Evolutionary conservation across 2,888 invertebrate genomes (phyloP), one percentile per base, ranked within the genome.

Genomic region (Abrostola tripartita): DNA sequence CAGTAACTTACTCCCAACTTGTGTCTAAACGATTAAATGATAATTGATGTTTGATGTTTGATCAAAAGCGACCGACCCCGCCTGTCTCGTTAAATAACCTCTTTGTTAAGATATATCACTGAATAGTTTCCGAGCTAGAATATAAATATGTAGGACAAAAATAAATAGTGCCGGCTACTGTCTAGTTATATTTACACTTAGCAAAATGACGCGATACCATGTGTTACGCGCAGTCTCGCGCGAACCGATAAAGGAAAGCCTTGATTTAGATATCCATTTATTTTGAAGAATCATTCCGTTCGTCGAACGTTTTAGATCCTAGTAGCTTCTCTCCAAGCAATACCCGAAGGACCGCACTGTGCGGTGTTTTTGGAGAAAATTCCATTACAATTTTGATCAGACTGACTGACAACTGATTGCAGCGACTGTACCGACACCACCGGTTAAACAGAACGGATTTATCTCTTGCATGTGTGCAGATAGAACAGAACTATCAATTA

Each of bases 141-240:
- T 60, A 78, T 64, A 78, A 71, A 78, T 78, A 76, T 75, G 65
- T 72, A 52, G 62, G 62, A 66, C 76, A 66, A 57, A 76, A 78
- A 75, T 72, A 78, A 68, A 66, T 54, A 42, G 60, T 36, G 55
- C 61, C 44, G 60, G 61, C 61, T 59, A 40, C 57, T 64, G 12
- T 44, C 47, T 66, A 52, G 57, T 54, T 78, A 68, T 67, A 66
- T 65, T 75, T 70, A 38, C 59, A 44, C 70, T 61, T 44, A 55
- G 59, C 36, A 53, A 49, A 59, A 59, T 56, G 38, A 61, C 44
- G 42, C 37, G 40, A n/a, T 52, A 53, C n/a, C 56, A 60, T 51
- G 61, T 52, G 44, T 52, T 11, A 36, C 36, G 7, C n/a, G 36
- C 40, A 11, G 6, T 40, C 38, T 47, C 8, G 14, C 35, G 14